phyloP scores from a whole-genome alignment of 2,797 vertebrate genomes.

The Chrysocyon brachyurus region DNA sequence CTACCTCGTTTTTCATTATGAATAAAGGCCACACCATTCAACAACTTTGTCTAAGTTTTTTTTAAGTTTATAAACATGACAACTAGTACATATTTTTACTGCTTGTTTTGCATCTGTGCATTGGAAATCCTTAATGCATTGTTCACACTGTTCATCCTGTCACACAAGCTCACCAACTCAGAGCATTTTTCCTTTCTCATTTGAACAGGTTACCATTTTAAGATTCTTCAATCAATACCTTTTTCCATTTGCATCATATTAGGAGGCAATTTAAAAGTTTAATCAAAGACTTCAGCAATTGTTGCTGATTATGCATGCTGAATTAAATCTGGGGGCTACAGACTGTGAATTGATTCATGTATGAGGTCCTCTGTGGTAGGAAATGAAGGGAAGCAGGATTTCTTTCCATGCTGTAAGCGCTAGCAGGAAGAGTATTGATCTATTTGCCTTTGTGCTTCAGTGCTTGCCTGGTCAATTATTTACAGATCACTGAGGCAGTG shows the following conservation, averaged over 20 bases:
- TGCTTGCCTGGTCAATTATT: slow-evolving; percentile 74
- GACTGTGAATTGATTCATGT: slow-evolving; percentile 48
- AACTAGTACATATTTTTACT: not conserved
- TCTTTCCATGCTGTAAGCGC: slow-evolving; percentile 28
- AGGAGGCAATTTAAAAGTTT: slow-evolving; percentile 79
- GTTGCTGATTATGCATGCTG: slow-evolving; percentile 68
- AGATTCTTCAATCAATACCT: slow-evolving; percentile 74
- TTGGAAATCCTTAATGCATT: not conserved
- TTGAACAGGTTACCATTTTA: slow-evolving; percentile 72
- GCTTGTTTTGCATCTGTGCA: not conserved
- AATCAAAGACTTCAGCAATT: slow-evolving; percentile 77
- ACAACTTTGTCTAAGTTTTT: not conserved
- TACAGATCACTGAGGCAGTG: slow-evolving; percentile 62
- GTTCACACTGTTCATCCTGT: not conserved
- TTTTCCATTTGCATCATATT: slow-evolving; percentile 76
- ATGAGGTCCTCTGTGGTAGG: slow-evolving; percentile 43
- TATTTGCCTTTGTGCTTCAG: slow-evolving; percentile 72
- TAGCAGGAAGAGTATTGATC: slow-evolving; percentile 72
- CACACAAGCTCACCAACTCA: not conserved
- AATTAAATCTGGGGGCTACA: slow-evolving; percentile 72
- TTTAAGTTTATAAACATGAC: not conserved
- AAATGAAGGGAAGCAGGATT: slow-evolving; percentile 57
- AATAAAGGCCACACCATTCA: not conserved
- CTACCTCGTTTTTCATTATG: not conserved
- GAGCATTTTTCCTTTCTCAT: slow-evolving; percentile 60